Conservation (phyloP, 2,888 invertebrate species). For the Heliconius ismenius region DNA sequence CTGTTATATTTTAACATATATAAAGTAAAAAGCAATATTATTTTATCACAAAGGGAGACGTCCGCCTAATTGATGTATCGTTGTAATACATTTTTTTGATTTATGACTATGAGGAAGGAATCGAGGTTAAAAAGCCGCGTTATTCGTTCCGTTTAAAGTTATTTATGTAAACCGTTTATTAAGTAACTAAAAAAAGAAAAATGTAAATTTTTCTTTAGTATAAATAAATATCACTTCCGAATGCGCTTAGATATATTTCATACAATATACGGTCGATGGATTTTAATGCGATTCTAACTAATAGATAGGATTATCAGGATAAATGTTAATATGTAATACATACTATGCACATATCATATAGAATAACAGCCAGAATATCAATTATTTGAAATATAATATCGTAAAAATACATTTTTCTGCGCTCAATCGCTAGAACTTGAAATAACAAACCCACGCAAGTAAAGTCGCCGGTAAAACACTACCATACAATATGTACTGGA, state of each 20-base stretch:
- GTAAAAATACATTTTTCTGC: neutral
- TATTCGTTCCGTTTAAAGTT: neutral
- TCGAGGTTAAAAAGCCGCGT: conserved; percentile 6
- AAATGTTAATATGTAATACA: neutral
- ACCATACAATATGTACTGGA: neutral
- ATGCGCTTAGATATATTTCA: neutral
- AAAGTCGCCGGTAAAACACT: too few relatives aligned
- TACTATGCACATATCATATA: neutral
- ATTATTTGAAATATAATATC: neutral
- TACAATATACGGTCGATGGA: neutral
- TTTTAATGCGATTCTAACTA: neutral
- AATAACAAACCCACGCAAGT: too few relatives aligned
- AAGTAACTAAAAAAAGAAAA: neutral
- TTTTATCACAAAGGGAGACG: conserved; percentile 22
- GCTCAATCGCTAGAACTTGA: neutral
- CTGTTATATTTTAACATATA: conserved; percentile 28
- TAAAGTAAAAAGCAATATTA: conserved; percentile 25
- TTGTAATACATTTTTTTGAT: conserved; percentile 20
- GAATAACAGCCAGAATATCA: neutral
- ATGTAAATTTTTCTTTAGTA: neutral
- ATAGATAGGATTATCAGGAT: neutral
- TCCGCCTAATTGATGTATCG: conserved; percentile 29
- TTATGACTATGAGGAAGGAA: conserved; percentile 1
- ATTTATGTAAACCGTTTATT: neutral
- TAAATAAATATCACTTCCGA: neutral